Base-by-base conservation (phyloP, 1,140 invertebrate genomes). In the Drosophila gunungcola region DNA sequence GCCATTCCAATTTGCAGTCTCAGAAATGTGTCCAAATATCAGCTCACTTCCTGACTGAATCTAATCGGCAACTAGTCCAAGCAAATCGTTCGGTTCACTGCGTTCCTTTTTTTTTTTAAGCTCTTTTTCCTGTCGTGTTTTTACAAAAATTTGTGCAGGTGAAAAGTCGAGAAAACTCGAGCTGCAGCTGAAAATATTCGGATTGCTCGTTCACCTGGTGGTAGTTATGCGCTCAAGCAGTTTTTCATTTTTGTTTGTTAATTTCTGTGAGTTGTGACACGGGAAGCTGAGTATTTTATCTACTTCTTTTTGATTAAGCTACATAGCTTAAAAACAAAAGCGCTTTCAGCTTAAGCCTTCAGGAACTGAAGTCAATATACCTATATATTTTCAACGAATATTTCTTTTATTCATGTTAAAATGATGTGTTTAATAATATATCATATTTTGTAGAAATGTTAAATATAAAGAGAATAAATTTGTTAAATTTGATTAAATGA, bases 11-110 rank as follows among this genome's bases (percentile, higher is more conserved):
- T 78, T 73, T 73, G 36, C 53, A 73, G 48, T 43, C 29, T 64
- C n/a, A 45, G 45, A 55, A 52, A 76, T 53, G 38, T 75, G 56
- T 65, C 55, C 54, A 57, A 81, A 81, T 64, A 60, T 70, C 43
- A 56, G 70, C 34, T 51, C 58, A 64, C 53, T 46, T 34, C 38
- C 39, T 43, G 12, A 45, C 68, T 54, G 41, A 45, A 46, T 61
- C 68, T 29, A 39, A 56, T 46, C 51, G 29, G 64, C 39, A 10
- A 70, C 51, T 61, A 60, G 63, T 76, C 34, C 41, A 32, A 53
- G 60, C 58, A 75, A 83, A 65, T 65, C 55, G 70, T 39, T 58
- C 61, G 79, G 51, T 68, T 78, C 54, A 77, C 57, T 63, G 79
- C 67, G 60, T 61, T 25, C 34, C 25, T 21, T 36, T 36, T 25